Base-by-base conservation (phyloP, 1,140 invertebrate genomes). In the Drosophila busckii region DNA sequence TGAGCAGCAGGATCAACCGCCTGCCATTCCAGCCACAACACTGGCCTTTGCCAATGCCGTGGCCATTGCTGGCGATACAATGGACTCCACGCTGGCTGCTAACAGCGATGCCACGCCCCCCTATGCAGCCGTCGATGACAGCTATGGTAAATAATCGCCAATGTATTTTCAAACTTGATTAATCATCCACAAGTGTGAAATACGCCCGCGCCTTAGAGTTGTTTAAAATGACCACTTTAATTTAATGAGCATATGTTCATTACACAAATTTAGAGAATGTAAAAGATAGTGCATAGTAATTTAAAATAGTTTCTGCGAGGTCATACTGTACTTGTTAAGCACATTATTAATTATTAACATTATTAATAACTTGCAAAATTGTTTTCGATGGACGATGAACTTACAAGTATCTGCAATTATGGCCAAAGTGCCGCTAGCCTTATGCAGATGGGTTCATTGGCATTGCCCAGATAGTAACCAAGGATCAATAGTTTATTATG, bases 1-100 rank as follows among this genome's bases (percentile, higher is more conserved):
- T 28, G 84, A 86, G 54, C 84, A 86, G 32, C 84, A 86, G 50
- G 84, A 86, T 71, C 80, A 86, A 35, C 84, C 84, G 0, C 69
- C 70, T 20, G 70, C 62, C 6, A 58, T 86, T 35, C 84, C 84
- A 3, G 78, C 84, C 13, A 86, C 84, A 22, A 86, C 84, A 2
- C 38, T 86, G 52, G 68, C 78, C 9, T 86, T 86, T 49, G 67
- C 73, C 23, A 84, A 85, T 59, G 73, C 84, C 10, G 73, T 73
- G 23, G 68, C 65, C 38, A 62, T 75, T 26, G 60, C 62, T 15
- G 76, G 76, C 0, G 71, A 83, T 35, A 75, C 54, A 29, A 55
- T 52, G 48, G 63, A 49, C 38, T 32, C 44, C 12, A 49, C 20
- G 35, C 56, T 25, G 41, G 45, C 12, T 25, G 20, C 20, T 13